Evolutionary conservation across 2,888 invertebrate genomes (phyloP).

Genomic region (Mythimna vitellina): DNA sequence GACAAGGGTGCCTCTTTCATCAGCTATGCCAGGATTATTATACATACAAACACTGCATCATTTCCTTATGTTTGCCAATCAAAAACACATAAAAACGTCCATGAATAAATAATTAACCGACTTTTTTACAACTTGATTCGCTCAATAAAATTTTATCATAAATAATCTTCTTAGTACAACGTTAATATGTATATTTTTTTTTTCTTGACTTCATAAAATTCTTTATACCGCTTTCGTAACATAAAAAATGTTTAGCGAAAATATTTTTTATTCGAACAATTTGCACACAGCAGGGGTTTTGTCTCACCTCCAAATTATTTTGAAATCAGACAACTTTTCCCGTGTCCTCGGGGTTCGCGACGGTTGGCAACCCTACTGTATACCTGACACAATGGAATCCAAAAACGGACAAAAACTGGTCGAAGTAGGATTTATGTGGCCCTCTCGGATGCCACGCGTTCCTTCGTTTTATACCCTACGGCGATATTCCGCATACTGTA

Average conservation of each 20-base stretch:
- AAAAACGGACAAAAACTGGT: conserved; percentile 80
- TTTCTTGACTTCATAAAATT: conserved; percentile 15
- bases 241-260: conserved; percentile 6
- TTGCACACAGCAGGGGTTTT: conserved; percentile 57
- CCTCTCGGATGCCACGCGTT: conserved; percentile 65
- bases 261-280: conserved; percentile 37
- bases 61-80: conserved; percentile 16
- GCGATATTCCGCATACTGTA: conserved; percentile 62
- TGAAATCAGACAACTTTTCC: conserved; percentile 45
- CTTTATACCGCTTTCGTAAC: conserved; percentile 13
- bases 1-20: conserved; percentile 55
- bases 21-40: conserved; percentile 27
- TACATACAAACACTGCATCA: neutral
- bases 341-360: conserved; percentile 46
- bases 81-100: conserved; percentile 27
- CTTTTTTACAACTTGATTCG: conserved; percentile 33
- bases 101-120: conserved; percentile 24
- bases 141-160: conserved; percentile 32
- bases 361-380: conserved; percentile 69
- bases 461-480: conserved; percentile 55
- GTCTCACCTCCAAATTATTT: conserved; percentile 52
- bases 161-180: conserved; percentile 24
- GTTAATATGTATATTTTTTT: conserved; percentile 13
- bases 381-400: conserved; percentile 84
- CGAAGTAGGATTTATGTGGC: conserved; percentile 78